Evolutionary conservation across 1,140 invertebrate genomes (phyloP).

Genomic region (Philotrypesis tridentata): DNA sequence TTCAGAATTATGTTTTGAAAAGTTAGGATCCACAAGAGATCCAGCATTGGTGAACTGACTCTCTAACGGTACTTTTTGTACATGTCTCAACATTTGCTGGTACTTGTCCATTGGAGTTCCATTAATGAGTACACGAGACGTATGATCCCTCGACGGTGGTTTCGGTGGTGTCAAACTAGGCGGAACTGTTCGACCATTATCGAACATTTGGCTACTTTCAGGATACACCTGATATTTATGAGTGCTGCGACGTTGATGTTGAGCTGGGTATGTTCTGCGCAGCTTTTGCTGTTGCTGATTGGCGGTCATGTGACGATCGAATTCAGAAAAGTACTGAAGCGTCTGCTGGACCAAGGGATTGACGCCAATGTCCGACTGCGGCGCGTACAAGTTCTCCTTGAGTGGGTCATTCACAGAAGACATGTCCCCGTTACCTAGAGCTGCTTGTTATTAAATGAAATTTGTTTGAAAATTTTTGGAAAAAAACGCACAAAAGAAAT

Average conservation of each 20-base stretch:
- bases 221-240: background rate
- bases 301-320: constrained; percentile 23
- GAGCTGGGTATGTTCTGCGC: background rate
- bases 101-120: constrained; percentile 8
- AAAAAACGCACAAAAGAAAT: background rate
- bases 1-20: constrained; percentile 12
- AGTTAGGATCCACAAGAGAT: constrained; percentile 1
- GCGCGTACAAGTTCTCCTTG: constrained; percentile 11
- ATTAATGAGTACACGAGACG: constrained; percentile 6
- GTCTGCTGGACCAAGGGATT: constrained; percentile 49
- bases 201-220: background rate
- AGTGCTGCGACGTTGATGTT: background rate
- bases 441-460: background rate
- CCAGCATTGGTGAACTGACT: background rate
- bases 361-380: constrained; percentile 9
- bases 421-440: background rate
- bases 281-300: constrained; percentile 7
- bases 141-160: constrained; percentile 53
- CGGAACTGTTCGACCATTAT: background rate
- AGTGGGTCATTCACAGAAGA: background rate
- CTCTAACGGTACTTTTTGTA: background rate
- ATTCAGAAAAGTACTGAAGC: constrained; percentile 46
- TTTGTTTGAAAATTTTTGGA: background rate
- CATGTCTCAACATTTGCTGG: background rate
- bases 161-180: constrained; percentile 38